These are phyloP conservation scores for Pristionchus exspectatus DNA, from an alignment of 2,888 invertebrate genomes.

Conservation along the genomic window DNA sequence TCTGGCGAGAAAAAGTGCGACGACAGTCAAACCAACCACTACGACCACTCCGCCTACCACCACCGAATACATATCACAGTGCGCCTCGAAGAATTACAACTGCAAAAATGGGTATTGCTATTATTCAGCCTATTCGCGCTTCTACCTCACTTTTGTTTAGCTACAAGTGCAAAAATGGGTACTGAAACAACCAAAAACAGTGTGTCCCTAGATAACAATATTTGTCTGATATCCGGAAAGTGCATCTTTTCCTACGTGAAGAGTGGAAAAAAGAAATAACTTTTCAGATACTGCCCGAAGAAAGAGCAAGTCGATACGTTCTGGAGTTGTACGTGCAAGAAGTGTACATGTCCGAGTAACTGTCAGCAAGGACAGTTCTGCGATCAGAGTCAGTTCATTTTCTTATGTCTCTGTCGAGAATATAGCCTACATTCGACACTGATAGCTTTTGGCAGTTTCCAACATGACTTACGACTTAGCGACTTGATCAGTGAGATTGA, in stretches of 20 bases:
- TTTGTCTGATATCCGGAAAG: not conserved
- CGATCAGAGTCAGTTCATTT: not conserved
- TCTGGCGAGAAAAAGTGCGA: not conserved
- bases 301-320: not conserved
- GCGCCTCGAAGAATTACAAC: not conserved
- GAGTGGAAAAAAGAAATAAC: not conserved
- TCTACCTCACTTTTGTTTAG: too few relatives aligned
- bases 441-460: too few relatives aligned
- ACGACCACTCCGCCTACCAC: not conserved
- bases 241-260: not conserved
- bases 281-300: not conserved
- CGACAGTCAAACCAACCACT: not conserved
- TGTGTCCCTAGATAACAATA: not conserved
- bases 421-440: too few relatives aligned
- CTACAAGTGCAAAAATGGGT: not conserved
- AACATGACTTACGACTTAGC: not conserved
- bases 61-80: not conserved
- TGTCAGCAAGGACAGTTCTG: not conserved
- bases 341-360: not conserved
- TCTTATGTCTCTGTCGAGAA: not conserved
- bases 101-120: not conserved
- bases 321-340: not conserved
- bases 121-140: too few relatives aligned
- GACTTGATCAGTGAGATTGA: not conserved
- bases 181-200: not conserved